Evolutionary conservation across 1,140 invertebrate genomes (phyloP).

Genomic region (Dysdera silvatica): DNA sequence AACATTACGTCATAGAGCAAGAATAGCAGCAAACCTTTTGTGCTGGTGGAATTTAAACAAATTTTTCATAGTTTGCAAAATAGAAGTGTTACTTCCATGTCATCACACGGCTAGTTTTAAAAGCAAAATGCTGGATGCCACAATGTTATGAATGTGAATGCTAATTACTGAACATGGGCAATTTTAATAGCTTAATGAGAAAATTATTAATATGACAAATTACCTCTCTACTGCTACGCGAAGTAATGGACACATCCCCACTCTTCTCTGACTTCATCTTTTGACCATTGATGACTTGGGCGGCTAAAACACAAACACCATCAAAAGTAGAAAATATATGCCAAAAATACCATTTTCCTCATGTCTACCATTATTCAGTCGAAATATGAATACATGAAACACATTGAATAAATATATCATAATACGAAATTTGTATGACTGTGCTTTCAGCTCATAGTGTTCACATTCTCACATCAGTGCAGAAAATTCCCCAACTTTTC

Average conservation of each 20-base stretch:
- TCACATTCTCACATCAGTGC: too few species aligned
- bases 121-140: background rate
- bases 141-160: background rate
- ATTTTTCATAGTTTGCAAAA: background rate
- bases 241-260: slow-evolving; percentile 33
- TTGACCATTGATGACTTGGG: slow-evolving; percentile 33
- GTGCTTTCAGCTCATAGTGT: too few species aligned
- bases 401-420: background rate
- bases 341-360: slow-evolving; percentile 5
- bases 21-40: background rate
- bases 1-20: slow-evolving; percentile 1
- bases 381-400: background rate
- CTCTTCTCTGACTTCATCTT: slow-evolving; percentile 31
- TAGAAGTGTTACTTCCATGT: background rate
- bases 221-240: slow-evolving; percentile 36
- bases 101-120: background rate
- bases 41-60: background rate
- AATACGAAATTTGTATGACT: background rate
- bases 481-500: too few species aligned
- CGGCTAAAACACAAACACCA: slow-evolving; percentile 12
- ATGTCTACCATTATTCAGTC: background rate
- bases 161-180: background rate
- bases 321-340: background rate
- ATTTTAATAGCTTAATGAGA: background rate
- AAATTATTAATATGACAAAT: background rate